Evolutionary conservation across 2,113 vertebrate genomes (phyloP).

Genomic region (Ellobius talpinus): DNA sequence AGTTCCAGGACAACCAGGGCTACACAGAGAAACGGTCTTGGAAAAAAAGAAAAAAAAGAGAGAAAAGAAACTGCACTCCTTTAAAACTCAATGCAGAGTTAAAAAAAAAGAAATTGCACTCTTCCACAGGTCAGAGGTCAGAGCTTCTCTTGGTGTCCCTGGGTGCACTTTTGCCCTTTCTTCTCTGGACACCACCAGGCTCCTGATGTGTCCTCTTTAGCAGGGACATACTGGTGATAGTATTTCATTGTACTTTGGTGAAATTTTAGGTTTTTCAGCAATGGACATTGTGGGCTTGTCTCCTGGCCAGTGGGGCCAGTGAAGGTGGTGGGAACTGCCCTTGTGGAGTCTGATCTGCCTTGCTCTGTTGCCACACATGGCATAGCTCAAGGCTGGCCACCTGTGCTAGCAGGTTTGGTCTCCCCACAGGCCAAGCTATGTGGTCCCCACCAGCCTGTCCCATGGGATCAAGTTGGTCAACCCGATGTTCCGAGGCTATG

Average conservation of each 20-base stretch:
- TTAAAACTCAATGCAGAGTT: no score
- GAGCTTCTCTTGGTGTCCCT: background rate
- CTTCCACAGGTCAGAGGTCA: background rate
- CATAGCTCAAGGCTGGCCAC: background rate
- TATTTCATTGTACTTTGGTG: background rate
- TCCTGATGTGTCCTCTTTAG: background rate
- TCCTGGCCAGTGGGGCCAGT: background rate
- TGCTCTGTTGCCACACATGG: rapidly evolving
- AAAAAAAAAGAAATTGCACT: background rate
- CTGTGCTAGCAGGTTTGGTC: conserved; percentile 45
- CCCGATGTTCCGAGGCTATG: conserved; percentile 99
- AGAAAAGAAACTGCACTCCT: no score
- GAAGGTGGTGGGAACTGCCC: background rate
- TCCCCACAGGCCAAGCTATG: conserved; percentile 94
- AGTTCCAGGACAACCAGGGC: background rate
- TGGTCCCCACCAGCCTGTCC: conserved; percentile 96
- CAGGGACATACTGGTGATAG: background rate
- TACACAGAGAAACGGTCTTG: background rate
- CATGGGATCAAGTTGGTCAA: conserved; percentile 99
- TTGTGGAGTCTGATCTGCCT: background rate
- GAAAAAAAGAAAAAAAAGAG: background rate
- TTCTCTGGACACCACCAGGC: background rate
- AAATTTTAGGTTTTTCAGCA: background rate
- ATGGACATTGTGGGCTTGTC: rapidly evolving
- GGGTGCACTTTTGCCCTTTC: background rate